Base-by-base conservation (phyloP, 2,797 vertebrate species). In the Chrosomus eos region DNA sequence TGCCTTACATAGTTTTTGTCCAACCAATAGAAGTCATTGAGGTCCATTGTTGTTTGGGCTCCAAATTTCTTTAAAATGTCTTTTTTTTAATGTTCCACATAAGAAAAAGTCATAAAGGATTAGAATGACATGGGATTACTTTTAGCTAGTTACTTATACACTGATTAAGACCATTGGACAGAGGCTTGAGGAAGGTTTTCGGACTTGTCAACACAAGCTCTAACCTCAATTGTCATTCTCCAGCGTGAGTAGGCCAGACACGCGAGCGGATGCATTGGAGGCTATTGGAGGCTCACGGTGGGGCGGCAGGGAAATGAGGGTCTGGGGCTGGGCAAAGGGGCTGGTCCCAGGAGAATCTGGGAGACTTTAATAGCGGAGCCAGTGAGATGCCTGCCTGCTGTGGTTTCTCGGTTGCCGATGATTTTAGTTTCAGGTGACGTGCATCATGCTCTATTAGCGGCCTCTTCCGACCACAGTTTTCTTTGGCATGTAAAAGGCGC, bases 361-460 rank as follows among this genome's bases (percentile, higher is more conserved):
- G 81, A 81, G 74, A 62, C 53, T 60, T 84, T 82, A 82, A 86
- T 76, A 81, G 90, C 87, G 90, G 83, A 92, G 90, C 93, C 90
- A 90, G 82, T 85, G 91, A 90, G 91, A 93, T 91, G 88, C 86
- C 84, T 67, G 82, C 82, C 87, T 62, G 82, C 94, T 95, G 95
- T 92, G 95, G 95, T 96, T 95, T 96, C 93, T 93, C 88, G 91
- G 92, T 95, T 95, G 94, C 93, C 89, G 94, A 95, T 95, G 94
- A 95, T 95, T 96, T 95, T 95, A 95, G 95, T 96, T 96, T 96
- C 95, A 96, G 95, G 95, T 96, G 95, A 96, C 94, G 95, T 95
- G 95, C 94, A 94, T 95, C 95, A 95, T 95, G 95, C 95, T 95
- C 95, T 96, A 96, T 96, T 96, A 96, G 94, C 93, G 94, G 95